Conservation (phyloP, 2,888 invertebrate genomes). For the Amiota communis region DNA sequence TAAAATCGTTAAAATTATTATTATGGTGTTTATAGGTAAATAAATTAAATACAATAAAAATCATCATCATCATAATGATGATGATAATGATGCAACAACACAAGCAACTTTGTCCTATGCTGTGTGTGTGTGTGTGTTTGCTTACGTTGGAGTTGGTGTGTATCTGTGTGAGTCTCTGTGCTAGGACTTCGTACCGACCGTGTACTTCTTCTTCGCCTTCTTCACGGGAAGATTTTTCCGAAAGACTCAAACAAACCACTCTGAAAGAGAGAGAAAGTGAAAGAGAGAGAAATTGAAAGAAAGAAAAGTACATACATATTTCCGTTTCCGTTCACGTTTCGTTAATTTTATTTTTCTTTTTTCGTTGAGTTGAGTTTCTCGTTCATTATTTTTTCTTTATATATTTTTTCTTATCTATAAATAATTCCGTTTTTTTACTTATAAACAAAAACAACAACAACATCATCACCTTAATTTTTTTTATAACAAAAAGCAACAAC, state of each 20-base stretch:
- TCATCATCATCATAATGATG: background rate
- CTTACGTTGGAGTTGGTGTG: constrained; percentile 8
- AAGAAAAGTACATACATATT: constrained; percentile 25
- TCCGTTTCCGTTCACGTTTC: constrained; percentile 18
- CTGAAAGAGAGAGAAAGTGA: background rate
- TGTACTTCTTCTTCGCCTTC: background rate
- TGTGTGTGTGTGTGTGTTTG: background rate
- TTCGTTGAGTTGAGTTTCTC: constrained; percentile 21
- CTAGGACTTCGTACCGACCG: constrained; percentile 18
- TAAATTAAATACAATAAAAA: too few relatives aligned
- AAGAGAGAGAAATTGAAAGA: background rate
- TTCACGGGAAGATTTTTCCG: constrained; percentile 27
- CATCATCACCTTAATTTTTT: constrained; percentile 36
- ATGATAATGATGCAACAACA: background rate
- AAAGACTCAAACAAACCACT: background rate
- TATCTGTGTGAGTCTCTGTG: background rate
- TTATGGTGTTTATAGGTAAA: too few relatives aligned
- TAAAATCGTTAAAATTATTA: background rate
- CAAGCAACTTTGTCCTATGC: background rate
- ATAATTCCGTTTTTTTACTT: constrained; percentile 28
- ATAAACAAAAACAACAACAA: background rate
- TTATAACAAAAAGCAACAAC: constrained; percentile 15
- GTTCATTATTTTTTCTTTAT: constrained; percentile 23
- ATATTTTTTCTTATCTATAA: constrained; percentile 35
- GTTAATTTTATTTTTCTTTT: constrained; percentile 12